Base-by-base conservation (phyloP, 2,888 invertebrate species). In the Ormyrus nitidulus region DNA sequence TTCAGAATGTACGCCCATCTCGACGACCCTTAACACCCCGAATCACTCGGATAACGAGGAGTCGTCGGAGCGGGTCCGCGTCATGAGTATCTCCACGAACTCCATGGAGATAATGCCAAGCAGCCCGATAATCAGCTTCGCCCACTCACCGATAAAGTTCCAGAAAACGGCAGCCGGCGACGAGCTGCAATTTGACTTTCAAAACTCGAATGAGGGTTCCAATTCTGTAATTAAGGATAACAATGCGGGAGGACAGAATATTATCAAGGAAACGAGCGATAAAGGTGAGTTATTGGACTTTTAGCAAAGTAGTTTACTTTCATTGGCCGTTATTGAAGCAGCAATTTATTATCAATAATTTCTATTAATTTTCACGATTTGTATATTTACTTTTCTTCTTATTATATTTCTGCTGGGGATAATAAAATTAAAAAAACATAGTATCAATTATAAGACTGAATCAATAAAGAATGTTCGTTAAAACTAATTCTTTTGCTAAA, bases 31-130 rank as follows among this genome's bases (percentile, higher is more conserved):
- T 2, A 90, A 90, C 68, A 90, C 90, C 0, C 90, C 90, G 0
- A 89, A 86, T 62, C 90, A 90, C 66, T 90, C 90, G 0, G 90
- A 90, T 56, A 90, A 86, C 54, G 90, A 90, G 74, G 90, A 90
- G 64, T 88, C 89, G 2, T 80, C 80, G n/a, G 84, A 85, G 34
- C 86, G 83, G 82, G 85, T 80, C 73, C 86, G 56, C 6, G 83
- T 83, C 5, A 85, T 87, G 76, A 83, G 86, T 0, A 59, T 84
- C 88, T 4, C 79, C 0, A 75, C 69, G 3, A 89, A 90, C 84
- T 89, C 89, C 5, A 90, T 90, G 53, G 90, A 90, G 77, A 85
- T 89, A 11, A 87, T 89, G 65, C 87, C 86, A 59, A 89, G 87
- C 77, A 89, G 89, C 80, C 89, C 89, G 2, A 88, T 89, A 46